Evolutionary conservation across 2,797 vertebrate species (phyloP).

Genomic region (Eleutherodactylus coqui): DNA sequence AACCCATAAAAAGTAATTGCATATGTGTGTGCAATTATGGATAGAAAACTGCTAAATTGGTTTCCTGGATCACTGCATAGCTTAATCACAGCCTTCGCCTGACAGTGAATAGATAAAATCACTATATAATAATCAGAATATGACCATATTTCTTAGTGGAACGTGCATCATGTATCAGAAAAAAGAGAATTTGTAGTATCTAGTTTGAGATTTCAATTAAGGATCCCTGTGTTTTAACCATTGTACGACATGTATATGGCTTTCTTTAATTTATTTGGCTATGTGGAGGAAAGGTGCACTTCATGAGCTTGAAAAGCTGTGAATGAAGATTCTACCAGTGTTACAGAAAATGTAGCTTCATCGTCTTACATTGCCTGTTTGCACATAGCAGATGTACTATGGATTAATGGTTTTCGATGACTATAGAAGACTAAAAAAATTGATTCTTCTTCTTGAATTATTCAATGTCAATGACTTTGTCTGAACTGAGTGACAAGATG

Average conservation of each 20-base stretch:
- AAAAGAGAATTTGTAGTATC: neutral
- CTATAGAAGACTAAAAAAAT: no score
- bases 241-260: neutral
- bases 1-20: constrained; percentile 20
- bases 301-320: neutral
- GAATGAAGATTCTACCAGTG: neutral
- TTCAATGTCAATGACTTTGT: no score
- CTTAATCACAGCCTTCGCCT: constrained; percentile 5
- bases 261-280: neutral
- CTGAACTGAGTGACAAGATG: no score
- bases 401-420: no score
- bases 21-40: constrained; percentile 5
- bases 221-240: neutral
- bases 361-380: neutral
- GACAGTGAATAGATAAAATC: constrained; percentile 1
- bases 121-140: neutral
- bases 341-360: neutral
- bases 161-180: neutral
- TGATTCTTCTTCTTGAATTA: no score
- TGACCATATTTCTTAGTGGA: constrained; percentile 8
- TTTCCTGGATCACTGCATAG: constrained; percentile 11
- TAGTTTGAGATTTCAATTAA: neutral
- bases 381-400: no score
- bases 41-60: neutral
- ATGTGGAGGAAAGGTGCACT: neutral